A percentile compares a stretch with the other conserved stretches of the same genome.
phyloP scores from a whole-genome alignment of 2,113 vertebrate species.

The Datnioides undecimradiatus region DNA sequence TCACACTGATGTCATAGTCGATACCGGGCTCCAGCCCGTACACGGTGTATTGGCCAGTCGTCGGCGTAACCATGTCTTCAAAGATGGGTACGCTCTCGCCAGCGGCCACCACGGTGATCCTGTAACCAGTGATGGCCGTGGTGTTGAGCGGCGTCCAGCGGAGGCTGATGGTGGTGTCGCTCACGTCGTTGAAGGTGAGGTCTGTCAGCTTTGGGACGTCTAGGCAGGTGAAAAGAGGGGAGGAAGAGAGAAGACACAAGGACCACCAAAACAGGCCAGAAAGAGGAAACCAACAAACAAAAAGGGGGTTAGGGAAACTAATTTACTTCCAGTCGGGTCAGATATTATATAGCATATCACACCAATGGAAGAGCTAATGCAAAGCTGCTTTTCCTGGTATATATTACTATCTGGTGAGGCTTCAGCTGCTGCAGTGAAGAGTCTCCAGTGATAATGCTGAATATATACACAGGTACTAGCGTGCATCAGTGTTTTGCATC shows the following conservation, averaged over 20 bases:
- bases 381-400: conserved; percentile 29
- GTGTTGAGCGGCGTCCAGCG: conserved; percentile 95
- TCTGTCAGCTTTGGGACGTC: conserved; percentile 95
- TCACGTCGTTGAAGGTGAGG: conserved; percentile 94
- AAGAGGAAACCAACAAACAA: conserved; percentile 27
- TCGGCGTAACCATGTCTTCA: conserved; percentile 92
- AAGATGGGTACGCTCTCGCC: conserved; percentile 96
- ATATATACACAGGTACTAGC: conserved; percentile 37
- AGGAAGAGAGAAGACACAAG: conserved; percentile 24
- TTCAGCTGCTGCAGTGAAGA: conserved; percentile 40
- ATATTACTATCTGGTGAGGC: conserved; percentile 3
- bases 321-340: conserved; percentile 47
- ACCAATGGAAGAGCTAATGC: conserved; percentile 56
- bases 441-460: conserved; percentile 30
- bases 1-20: conserved; percentile 97
- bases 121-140: conserved; percentile 94
- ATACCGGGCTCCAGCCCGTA: conserved; percentile 96
- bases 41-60: conserved; percentile 92
- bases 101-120: conserved; percentile 93
- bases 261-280: conserved; percentile 10
- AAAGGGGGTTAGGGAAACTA: conserved; percentile 37
- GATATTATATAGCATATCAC: conserved; percentile 51
- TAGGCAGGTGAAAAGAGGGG: conserved; percentile 72
- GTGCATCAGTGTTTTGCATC: conserved; percentile 25
- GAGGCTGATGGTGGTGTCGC: conserved; percentile 95